Evolutionary conservation across 1,140 invertebrate genomes (phyloP).

Genomic region (Heterodera carotae): DNA sequence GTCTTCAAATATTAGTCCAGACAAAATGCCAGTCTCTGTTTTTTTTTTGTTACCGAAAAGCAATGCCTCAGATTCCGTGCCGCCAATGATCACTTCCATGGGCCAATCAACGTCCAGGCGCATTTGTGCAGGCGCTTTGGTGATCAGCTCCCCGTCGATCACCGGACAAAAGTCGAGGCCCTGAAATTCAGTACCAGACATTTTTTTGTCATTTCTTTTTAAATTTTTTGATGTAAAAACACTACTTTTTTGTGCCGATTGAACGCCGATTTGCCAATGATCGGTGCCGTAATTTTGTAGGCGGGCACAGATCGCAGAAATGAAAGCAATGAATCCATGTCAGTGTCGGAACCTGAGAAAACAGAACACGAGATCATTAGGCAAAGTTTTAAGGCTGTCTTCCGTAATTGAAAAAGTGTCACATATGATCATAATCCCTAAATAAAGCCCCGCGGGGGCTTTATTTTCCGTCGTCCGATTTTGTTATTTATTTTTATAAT

Average conservation of each 20-base stretch:
- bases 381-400: too few relatives aligned
- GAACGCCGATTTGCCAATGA: slow-evolving; percentile 50
- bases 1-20: too few relatives aligned
- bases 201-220: background rate
- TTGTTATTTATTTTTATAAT: too few relatives aligned
- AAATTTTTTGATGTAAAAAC: too few relatives aligned
- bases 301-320: slow-evolving; percentile 43
- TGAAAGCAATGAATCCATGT: slow-evolving; percentile 27
- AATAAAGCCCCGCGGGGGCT: too few relatives aligned
- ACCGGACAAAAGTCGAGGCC: slow-evolving; percentile 55
- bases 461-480: too few relatives aligned
- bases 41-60: slow-evolving; percentile 36
- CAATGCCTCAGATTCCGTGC: slow-evolving; percentile 47
- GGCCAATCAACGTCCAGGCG: slow-evolving; percentile 6
- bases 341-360: slow-evolving; percentile 28
- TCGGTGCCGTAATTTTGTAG: slow-evolving; percentile 30
- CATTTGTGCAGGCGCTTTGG: slow-evolving; percentile 31
- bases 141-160: slow-evolving; percentile 46
- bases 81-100: slow-evolving; percentile 47
- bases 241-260: slow-evolving; percentile 43
- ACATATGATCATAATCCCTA: too few relatives aligned
- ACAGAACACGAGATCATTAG: too few relatives aligned
- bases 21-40: too few relatives aligned
- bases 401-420: too few relatives aligned
- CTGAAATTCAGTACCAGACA: background rate